Evolutionary conservation across 1,140 invertebrate species (phyloP), one percentile per base, ranked within the genome.

Genomic region (Eubasilissa regina): DNA sequence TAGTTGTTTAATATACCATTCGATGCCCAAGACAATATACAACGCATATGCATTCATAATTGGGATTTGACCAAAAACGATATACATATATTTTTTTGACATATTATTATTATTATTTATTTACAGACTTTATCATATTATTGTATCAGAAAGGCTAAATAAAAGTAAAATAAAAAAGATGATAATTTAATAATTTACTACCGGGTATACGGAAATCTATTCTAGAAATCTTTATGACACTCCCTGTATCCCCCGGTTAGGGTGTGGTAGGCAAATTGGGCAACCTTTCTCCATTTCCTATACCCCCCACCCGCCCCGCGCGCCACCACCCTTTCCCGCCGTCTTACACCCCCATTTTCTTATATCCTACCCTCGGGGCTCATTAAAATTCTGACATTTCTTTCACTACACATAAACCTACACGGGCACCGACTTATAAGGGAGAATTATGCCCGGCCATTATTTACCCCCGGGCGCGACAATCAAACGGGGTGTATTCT

Each of bases 321-420:
- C 6, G 47, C 11, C 25, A 47, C 25, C 68, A 10, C n/a, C n/a
- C 68, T 21, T 11, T 11, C 7, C 17, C 12, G 25, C 17, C 51
- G 48, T 51, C 45, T 72, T 72, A 9, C 45, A 19, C 13, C 47
- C 45, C 64, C 35, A 15, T 68, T n/a, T 15, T 25, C 68, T 51
- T 43, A 35, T 73, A 55, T 73, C 12, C 70, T 12, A 55, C 70
- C 51, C 70, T 9, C 12, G 48, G 51, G 70, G 51, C 70, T 73
- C 70, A 56, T 73, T 73, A 73, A 73, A 73, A 73, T 73, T 73
- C 70, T 73, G 70, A 73, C 70, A 73, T 73, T 73, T 73, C 70
- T 73, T 73, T 73, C 51, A 44, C 70, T 44, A 53, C 44, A 43
- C 45, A 43, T 62, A 62, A 35, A 62, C 17, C 58, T 35, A 62